Evolutionary conservation across 1,140 invertebrate genomes (phyloP).

Genomic region (Drosophila jambulina): DNA sequence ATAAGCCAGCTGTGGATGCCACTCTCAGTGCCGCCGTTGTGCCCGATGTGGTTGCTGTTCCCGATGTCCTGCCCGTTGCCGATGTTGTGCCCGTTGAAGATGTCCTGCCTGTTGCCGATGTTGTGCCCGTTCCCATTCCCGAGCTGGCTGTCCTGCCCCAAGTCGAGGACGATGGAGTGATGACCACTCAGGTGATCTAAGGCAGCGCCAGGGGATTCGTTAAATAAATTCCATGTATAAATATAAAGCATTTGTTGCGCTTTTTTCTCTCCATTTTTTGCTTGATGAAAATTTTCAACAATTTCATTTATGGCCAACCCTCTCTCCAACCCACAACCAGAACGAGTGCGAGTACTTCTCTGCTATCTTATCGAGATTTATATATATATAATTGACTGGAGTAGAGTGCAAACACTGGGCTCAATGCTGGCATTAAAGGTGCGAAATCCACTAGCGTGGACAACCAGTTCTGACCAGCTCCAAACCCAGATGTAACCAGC

Average conservation of each 20-base stretch:
- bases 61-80: constrained; percentile 11
- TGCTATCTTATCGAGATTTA: constrained; percentile 38
- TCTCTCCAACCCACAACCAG: neutral
- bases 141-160: constrained; percentile 5
- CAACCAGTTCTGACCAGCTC: constrained; percentile 38
- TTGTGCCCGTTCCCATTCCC: constrained; percentile 12
- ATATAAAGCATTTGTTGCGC: constrained; percentile 8
- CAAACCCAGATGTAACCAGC: constrained; percentile 16
- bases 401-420: constrained; percentile 45
- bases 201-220: neutral
- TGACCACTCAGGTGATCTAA: constrained; percentile 29
- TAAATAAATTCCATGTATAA: constrained; percentile 27
- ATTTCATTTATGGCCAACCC: constrained; percentile 15
- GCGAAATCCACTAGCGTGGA: constrained; percentile 27
- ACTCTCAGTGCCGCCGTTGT: constrained; percentile 5
- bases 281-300: neutral
- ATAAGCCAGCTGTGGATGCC: neutral
- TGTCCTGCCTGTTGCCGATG: constrained; percentile 7
- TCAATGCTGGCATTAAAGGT: constrained; percentile 42
- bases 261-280: neutral
- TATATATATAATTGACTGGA: constrained; percentile 15
- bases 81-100: constrained; percentile 1
- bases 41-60: constrained; percentile 7
- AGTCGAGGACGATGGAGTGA: neutral
- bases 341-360: constrained; percentile 14